phyloP scores from a whole-genome alignment of 2,888 invertebrate genomes.

The Ectemnius cavifrons region DNA sequence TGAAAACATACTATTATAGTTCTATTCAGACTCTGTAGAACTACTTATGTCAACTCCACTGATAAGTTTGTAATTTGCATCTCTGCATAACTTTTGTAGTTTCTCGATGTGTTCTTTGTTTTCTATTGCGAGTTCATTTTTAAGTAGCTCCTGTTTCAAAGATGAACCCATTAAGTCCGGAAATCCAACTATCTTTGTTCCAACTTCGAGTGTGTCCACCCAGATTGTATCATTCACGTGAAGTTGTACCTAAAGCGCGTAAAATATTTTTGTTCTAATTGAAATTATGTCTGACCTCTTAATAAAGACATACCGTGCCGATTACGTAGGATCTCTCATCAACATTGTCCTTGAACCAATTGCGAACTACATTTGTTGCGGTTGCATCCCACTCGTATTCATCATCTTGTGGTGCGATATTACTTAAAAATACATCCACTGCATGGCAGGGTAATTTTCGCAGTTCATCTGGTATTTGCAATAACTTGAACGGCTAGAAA shows the following conservation, averaged over 20 bases:
- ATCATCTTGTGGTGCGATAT: conserved; percentile 80
- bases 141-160: conserved; percentile 80
- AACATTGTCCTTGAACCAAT: conserved; percentile 73
- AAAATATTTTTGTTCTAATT: conserved; percentile 1
- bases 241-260: conserved; percentile 77
- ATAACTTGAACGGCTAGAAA: conserved; percentile 68
- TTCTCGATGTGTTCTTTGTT: conserved; percentile 79
- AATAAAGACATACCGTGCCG: conserved; percentile 64
- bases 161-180: conserved; percentile 79
- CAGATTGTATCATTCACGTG: conserved; percentile 83
- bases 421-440: conserved; percentile 80
- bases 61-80: conserved; percentile 65
- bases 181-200: conserved; percentile 80
- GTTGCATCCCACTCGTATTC: conserved; percentile 80
- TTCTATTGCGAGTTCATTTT: conserved; percentile 75
- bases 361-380: conserved; percentile 74
- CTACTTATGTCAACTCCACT: conserved; percentile 27
- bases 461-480: conserved; percentile 77
- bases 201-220: conserved; percentile 82
- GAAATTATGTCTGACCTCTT: background rate
- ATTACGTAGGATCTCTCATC: conserved; percentile 67
- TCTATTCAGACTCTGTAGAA: no score
- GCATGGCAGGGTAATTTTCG: conserved; percentile 75
- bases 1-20: no score
- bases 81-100: conserved; percentile 78